Percentiles rank a stretch among this genome's conserved stretches.
These are phyloP conservation scores for Brachymystax lenok DNA, from an alignment of 2,797 vertebrate genomes.

Conservation along the genomic window DNA sequence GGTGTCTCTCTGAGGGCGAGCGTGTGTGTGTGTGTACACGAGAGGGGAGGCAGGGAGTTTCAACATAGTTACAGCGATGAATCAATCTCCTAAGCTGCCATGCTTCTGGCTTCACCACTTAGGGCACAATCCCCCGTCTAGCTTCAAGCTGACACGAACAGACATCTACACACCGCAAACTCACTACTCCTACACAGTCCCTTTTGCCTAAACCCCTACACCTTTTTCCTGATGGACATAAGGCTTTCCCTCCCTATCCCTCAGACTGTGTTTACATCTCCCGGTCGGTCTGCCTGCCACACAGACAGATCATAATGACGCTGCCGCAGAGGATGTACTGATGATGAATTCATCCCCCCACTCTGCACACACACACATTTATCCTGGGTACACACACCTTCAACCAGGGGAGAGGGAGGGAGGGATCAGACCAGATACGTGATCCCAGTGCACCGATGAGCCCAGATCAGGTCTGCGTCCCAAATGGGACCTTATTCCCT, in stretches of 20 bases:
- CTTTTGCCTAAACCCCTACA: background rate
- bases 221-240: background rate
- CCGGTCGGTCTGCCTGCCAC: too few species aligned
- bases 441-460: too few species aligned
- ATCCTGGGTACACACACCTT: constrained; percentile 5
- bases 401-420: constrained; percentile 12
- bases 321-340: background rate
- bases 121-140: constrained; percentile 46
- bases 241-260: background rate
- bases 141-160: constrained; percentile 33
- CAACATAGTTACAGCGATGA: constrained; percentile 82
- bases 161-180: constrained; percentile 9
- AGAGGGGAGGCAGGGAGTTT: constrained; percentile 63
- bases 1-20: background rate
- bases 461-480: background rate
- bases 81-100: constrained; percentile 74
- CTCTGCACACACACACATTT: constrained; percentile 12
- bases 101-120: constrained; percentile 53
- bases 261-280: background rate
- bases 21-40: background rate
- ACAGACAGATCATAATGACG: constrained; percentile 36
- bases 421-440: background rate
- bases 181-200: background rate
- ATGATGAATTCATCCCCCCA: constrained; percentile 42
- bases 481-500: background rate